Conservation (phyloP, 2,113 vertebrate genomes). For the Python bivittatus region DNA sequence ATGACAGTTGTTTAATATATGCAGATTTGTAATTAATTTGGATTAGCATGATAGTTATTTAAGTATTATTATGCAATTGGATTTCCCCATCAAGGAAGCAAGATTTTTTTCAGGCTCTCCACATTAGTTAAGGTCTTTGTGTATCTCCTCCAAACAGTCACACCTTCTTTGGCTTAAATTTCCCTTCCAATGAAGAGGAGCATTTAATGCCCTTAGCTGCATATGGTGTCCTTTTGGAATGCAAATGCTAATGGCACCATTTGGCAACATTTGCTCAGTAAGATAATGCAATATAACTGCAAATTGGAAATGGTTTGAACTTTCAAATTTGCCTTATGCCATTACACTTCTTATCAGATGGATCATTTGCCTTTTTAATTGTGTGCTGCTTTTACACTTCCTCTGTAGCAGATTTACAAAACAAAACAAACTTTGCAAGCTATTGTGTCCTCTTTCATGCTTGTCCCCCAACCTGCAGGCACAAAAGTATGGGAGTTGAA, state of each 20-base stretch:
- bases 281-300: constrained; percentile 13
- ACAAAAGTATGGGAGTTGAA: background rate
- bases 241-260: constrained; percentile 54
- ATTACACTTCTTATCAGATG: constrained; percentile 43
- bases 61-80: background rate
- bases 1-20: background rate
- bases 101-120: background rate
- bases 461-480: background rate
- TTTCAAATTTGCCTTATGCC: constrained; percentile 54
- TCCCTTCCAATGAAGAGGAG: background rate
- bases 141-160: background rate
- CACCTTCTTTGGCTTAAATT: constrained; percentile 35
- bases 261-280: constrained; percentile 53
- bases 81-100: background rate
- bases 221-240: constrained; percentile 34
- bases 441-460: background rate
- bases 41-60: background rate
- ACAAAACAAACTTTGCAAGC: constrained; percentile 18
- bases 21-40: background rate
- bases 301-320: constrained; percentile 56
- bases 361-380: constrained; percentile 56
- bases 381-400: constrained; percentile 39
- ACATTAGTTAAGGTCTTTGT: background rate
- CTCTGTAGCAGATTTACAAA: constrained; percentile 38
- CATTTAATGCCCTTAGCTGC: constrained; percentile 36